Conservation (phyloP, 1,140 invertebrate genomes). For the Lepidurus apus region DNA sequence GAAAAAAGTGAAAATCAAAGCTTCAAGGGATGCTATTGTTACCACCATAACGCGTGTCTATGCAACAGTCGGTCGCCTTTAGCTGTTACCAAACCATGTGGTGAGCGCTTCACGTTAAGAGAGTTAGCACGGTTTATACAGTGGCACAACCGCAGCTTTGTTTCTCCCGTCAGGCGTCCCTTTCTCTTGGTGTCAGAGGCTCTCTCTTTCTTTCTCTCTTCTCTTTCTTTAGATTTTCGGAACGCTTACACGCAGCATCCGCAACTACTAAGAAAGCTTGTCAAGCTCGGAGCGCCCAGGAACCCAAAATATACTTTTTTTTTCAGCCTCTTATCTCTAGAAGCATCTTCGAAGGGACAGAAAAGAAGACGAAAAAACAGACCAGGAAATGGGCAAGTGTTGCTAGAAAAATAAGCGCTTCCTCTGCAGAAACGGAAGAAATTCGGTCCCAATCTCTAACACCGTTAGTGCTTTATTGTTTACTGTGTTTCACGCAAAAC, state of each 20-base stretch:
- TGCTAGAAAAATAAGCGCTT: slow-evolving; percentile 16
- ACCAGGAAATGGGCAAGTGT: slow-evolving; percentile 14
- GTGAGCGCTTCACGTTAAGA: not conserved
- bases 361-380: slow-evolving; percentile 10
- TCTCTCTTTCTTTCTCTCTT: not conserved
- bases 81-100: slow-evolving; percentile 14
- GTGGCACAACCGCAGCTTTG: not conserved
- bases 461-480: not conserved
- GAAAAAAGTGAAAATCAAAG: slow-evolving; percentile 10
- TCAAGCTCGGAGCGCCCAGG: not conserved
- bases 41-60: slow-evolving; percentile 12
- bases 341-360: not conserved
- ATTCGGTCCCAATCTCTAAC: not conserved
- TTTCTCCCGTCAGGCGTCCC: not conserved
- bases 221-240: not conserved
- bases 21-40: not conserved
- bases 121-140: not conserved
- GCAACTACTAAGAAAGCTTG: not conserved
- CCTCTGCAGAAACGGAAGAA: not conserved
- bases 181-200: not conserved
- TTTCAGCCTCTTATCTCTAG: not conserved
- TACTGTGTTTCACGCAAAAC: not conserved
- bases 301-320: slow-evolving; percentile 1
- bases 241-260: not conserved
- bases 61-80: slow-evolving; percentile 17